phyloP scores from a whole-genome alignment of 1,140 invertebrate genomes.

The Lethrus apterus region DNA sequence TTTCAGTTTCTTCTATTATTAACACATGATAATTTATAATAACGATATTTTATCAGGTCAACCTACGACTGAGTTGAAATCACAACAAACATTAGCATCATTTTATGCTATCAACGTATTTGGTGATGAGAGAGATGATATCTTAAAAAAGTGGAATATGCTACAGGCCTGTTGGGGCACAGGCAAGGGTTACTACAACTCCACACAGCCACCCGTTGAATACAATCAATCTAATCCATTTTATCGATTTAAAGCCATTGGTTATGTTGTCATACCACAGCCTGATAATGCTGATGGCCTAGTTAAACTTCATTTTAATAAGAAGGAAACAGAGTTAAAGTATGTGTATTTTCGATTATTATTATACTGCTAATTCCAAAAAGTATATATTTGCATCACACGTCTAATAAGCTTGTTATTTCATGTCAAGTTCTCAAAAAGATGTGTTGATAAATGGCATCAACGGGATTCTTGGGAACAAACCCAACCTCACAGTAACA shows the following conservation, averaged over 20 bases:
- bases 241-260: conserved; percentile 88
- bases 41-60: conserved; percentile 7
- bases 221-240: conserved; percentile 84
- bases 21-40: conserved; percentile 1
- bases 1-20: neutral
- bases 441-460: conserved; percentile 64
- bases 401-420: too few relatives aligned
- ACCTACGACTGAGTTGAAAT: conserved; percentile 14
- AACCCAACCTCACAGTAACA: conserved; percentile 70
- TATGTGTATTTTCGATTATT: too few relatives aligned
- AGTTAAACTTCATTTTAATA: conserved; percentile 74
- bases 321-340: conserved; percentile 68
- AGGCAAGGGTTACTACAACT: conserved; percentile 69
- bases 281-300: conserved; percentile 81
- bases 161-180: conserved; percentile 88
- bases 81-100: conserved; percentile 32
- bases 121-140: conserved; percentile 85
- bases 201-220: conserved; percentile 65
- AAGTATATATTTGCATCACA: too few relatives aligned
- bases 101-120: conserved; percentile 66
- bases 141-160: conserved; percentile 89
- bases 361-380: too few relatives aligned
- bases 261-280: conserved; percentile 76
- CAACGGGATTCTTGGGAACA: conserved; percentile 66
- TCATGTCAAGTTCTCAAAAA: conserved; percentile 59